Conservation (phyloP, 2,888 invertebrate species). For the Stenotaenia linearis region DNA sequence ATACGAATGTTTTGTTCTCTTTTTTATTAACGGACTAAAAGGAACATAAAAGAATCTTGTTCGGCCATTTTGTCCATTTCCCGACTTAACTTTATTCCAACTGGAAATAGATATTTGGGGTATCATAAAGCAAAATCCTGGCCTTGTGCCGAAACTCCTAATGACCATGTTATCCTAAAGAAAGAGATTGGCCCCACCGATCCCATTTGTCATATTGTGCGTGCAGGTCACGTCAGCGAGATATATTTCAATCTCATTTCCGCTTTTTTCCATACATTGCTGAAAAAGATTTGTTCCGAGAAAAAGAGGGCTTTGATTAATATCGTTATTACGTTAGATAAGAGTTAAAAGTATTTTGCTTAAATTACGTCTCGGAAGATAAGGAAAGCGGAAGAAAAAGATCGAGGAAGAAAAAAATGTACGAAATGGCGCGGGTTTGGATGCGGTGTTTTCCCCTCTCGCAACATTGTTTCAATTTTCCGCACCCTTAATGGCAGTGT, state of each 20-base stretch:
- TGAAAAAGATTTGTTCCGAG: background rate
- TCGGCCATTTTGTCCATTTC: conserved; percentile 7
- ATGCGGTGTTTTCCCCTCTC: background rate
- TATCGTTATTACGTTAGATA: background rate
- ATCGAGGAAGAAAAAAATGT: background rate
- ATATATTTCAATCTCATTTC: background rate
- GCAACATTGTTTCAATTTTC: background rate
- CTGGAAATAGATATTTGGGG: conserved; percentile 29
- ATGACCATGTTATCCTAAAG: conserved; percentile 29
- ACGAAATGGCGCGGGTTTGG: background rate
- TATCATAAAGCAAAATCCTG: conserved; percentile 18
- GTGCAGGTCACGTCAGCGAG: conserved; percentile 27
- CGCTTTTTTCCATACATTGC: conserved; percentile 6
- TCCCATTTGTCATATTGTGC: conserved; percentile 21
- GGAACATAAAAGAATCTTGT: conserved; percentile 18
- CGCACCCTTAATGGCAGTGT: background rate
- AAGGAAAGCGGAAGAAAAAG: background rate
- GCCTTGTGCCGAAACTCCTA: conserved; percentile 28
- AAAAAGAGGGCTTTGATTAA: background rate
- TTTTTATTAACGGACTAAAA: background rate
- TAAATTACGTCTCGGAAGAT: background rate
- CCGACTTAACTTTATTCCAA: background rate
- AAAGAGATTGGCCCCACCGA: conserved; percentile 8
- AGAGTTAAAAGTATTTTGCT: background rate
- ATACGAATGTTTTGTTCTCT: background rate